Percentiles rank a stretch among this genome's conserved stretches.
Evolutionary conservation across 2,888 invertebrate species (phyloP).

Genomic region (Athalia rosae): DNA sequence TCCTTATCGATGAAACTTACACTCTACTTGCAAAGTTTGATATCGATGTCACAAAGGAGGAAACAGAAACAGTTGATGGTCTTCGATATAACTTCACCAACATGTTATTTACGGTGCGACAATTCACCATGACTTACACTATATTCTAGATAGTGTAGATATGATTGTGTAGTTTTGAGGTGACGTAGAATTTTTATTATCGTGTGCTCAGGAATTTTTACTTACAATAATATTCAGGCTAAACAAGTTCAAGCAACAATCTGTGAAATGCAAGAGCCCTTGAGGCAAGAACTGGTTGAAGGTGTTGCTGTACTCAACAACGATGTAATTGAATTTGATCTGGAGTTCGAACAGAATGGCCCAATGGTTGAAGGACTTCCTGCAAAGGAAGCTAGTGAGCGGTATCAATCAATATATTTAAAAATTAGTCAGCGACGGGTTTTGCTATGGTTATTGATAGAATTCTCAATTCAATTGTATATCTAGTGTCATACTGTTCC

Average conservation of each 20-base stretch:
- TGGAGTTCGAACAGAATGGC: slow-evolving; percentile 84
- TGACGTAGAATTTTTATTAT: too few species aligned
- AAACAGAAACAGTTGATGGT: slow-evolving; percentile 86
- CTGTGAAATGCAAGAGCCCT: slow-evolving; percentile 84
- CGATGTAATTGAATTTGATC: slow-evolving; percentile 82
- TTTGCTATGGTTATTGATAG: neutral
- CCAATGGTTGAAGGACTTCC: slow-evolving; percentile 90
- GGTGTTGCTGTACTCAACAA: slow-evolving; percentile 81
- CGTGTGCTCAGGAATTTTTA: neutral
- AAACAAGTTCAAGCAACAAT: slow-evolving; percentile 83
- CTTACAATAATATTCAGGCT: slow-evolving; percentile 71
- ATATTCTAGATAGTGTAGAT: neutral
- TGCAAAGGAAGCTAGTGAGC: slow-evolving; percentile 91
- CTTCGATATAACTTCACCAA: slow-evolving; percentile 86
- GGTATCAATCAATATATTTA: slow-evolving; percentile 69
- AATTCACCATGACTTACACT: neutral
- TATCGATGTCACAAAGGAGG: slow-evolving; percentile 84
- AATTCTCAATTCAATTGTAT: slow-evolving; percentile 15
- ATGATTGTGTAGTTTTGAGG: too few species aligned
- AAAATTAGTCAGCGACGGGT: neutral
- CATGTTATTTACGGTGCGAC: slow-evolving; percentile 82
- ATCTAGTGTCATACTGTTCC: slow-evolving; percentile 81
- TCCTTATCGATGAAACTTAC: slow-evolving; percentile 88
- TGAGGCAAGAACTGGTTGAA: slow-evolving; percentile 82
- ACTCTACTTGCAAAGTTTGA: slow-evolving; percentile 80